These are phyloP conservation scores for Clitarchus hookeri DNA, from an alignment of 2,888 invertebrate species.

Conservation along the genomic window DNA sequence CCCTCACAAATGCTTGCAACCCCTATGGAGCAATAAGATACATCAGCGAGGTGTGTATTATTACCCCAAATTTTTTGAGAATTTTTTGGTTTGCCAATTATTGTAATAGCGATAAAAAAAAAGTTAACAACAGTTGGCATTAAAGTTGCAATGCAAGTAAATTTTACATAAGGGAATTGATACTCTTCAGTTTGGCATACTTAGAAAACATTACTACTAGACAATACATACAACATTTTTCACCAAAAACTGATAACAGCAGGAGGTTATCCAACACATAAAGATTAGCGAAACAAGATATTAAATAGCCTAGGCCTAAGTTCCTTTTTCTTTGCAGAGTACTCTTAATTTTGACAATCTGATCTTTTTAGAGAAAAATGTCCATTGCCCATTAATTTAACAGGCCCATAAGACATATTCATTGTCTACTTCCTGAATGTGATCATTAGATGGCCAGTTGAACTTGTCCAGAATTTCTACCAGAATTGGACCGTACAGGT, in stretches of 20 bases:
- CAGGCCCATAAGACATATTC: background rate
- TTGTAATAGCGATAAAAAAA: background rate
- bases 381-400: background rate
- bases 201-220: background rate
- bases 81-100: background rate
- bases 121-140: background rate
- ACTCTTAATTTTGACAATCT: slow-evolving; percentile 18
- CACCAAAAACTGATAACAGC: too few relatives aligned
- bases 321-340: background rate
- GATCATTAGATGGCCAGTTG: slow-evolving; percentile 25
- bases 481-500: slow-evolving; percentile 17
- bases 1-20: background rate
- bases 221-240: too few relatives aligned
- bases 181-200: background rate
- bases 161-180: background rate
- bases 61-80: slow-evolving; percentile 4
- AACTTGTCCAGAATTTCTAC: slow-evolving; percentile 27
- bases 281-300: background rate
- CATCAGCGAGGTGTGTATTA: background rate
- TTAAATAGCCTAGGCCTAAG: background rate
- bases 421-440: slow-evolving; percentile 16
- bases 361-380: slow-evolving; percentile 10
- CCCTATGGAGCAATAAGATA: background rate
- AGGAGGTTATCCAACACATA: background rate
- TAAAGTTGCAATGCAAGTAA: background rate